Conservation (phyloP, 2,113 vertebrate genomes). For the Rhinogobius similis region DNA sequence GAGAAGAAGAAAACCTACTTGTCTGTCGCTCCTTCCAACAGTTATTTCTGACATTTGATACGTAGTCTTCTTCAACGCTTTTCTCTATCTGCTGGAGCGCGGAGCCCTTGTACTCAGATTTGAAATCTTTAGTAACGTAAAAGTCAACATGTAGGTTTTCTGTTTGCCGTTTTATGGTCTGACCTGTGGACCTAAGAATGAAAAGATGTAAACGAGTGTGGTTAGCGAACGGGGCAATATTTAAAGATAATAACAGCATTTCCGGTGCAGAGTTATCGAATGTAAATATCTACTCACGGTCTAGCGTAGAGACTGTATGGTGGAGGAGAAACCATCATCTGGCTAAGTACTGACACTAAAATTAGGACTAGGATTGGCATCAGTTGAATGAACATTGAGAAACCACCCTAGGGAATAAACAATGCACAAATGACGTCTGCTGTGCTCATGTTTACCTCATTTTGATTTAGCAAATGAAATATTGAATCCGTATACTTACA, state of each 20-base stretch:
- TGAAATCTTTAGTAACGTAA: constrained; percentile 93
- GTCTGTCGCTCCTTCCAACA: constrained; percentile 98
- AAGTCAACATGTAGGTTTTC: constrained; percentile 90
- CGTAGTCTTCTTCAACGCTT: constrained; percentile 95
- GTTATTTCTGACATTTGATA: constrained; percentile 93
- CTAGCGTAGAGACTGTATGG: constrained; percentile 93
- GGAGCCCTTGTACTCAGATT: constrained; percentile 90
- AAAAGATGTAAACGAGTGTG: background rate
- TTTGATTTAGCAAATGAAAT: background rate
- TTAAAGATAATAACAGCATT: background rate
- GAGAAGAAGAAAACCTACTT: constrained; percentile 79
- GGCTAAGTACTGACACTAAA: constrained; percentile 93
- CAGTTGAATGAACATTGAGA: constrained; percentile 97
- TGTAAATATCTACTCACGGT: constrained; percentile 81
- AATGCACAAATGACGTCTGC: constrained; percentile 8
- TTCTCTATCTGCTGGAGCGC: constrained; percentile 94
- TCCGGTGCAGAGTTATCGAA: background rate
- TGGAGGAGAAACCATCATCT: constrained; percentile 95
- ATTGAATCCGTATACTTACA: constrained; percentile 74
- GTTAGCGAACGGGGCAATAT: background rate
- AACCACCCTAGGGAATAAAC: constrained; percentile 85
- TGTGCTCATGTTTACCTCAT: background rate
- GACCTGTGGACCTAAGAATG: constrained; percentile 85
- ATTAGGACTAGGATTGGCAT: constrained; percentile 96
- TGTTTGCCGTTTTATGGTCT: constrained; percentile 90